These are phyloP conservation scores for Frieseomelitta varia DNA, from an alignment of 1,140 invertebrate genomes.

Conservation along the genomic window DNA sequence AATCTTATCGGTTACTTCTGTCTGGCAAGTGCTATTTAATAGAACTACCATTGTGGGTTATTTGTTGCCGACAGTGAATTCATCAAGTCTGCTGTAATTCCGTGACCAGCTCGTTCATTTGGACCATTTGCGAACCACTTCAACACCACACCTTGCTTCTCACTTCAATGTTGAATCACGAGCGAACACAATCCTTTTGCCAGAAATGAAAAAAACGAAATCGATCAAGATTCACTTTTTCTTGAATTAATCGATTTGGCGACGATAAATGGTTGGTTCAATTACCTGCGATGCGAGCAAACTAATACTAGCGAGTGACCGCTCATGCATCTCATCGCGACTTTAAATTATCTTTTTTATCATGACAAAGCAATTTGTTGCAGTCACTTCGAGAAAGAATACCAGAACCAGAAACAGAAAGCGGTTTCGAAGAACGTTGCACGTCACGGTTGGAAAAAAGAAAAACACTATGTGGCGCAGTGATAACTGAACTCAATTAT, in stretches of 20 bases:
- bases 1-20: slow-evolving; percentile 38
- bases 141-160: not conserved
- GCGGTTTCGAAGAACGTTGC: not conserved
- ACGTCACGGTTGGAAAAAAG: not conserved
- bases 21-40: slow-evolving; percentile 21
- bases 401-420: not conserved
- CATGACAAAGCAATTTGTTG: slow-evolving; percentile 32
- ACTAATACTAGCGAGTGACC: slow-evolving; percentile 12
- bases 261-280: not conserved
- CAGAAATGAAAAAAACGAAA: not conserved
- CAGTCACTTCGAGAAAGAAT: not conserved
- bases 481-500: slow-evolving; percentile 33
- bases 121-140: slow-evolving; percentile 15
- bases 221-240: too few species aligned
- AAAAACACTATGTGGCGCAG: not conserved
- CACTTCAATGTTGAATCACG: not conserved
- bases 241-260: slow-evolving; percentile 15
- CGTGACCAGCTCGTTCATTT: slow-evolving; percentile 36
- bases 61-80: slow-evolving; percentile 63
- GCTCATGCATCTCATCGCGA: slow-evolving; percentile 1
- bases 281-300: not conserved
- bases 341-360: slow-evolving; percentile 34
- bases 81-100: slow-evolving; percentile 17
- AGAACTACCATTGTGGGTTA: slow-evolving; percentile 50
- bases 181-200: slow-evolving; percentile 23